These are phyloP conservation scores for Bradypodion pumilum DNA, from an alignment of 2,797 vertebrate species.

Conservation along the genomic window DNA sequence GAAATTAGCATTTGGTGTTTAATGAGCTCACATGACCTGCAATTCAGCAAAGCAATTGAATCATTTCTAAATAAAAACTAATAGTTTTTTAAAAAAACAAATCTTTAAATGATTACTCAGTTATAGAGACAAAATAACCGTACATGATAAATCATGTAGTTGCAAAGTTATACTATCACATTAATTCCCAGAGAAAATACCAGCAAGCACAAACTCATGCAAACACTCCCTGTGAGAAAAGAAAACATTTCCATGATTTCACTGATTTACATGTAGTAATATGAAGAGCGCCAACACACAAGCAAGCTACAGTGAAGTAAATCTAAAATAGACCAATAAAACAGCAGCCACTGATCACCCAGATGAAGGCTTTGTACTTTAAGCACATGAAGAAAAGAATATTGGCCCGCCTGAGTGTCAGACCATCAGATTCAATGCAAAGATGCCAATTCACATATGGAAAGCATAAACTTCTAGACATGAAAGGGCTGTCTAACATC, in stretches of 20 bases:
- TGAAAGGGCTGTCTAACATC: not conserved
- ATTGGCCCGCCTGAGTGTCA: not conserved
- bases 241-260: slow-evolving; percentile 2
- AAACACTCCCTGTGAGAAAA: not conserved
- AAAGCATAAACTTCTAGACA: not conserved
- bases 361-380: not conserved
- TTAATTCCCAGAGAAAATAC: not conserved
- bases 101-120: not conserved
- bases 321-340: not conserved
- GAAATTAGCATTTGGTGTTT: too few species aligned
- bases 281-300: not conserved
- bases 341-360: not conserved
- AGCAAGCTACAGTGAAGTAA: not conserved
- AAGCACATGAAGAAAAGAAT: not conserved
- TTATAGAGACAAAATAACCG: not conserved
- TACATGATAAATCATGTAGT: not conserved
- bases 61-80: too few species aligned
- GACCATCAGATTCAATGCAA: not conserved
- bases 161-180: not conserved
- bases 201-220: too few species aligned
- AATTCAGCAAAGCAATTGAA: too few species aligned
- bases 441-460: not conserved
- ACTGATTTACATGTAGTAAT: not conserved
- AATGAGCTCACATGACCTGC: too few species aligned
- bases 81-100: not conserved